Evolutionary conservation across 2,797 vertebrate species (phyloP).

Genomic region (Myioborus miniatus): DNA sequence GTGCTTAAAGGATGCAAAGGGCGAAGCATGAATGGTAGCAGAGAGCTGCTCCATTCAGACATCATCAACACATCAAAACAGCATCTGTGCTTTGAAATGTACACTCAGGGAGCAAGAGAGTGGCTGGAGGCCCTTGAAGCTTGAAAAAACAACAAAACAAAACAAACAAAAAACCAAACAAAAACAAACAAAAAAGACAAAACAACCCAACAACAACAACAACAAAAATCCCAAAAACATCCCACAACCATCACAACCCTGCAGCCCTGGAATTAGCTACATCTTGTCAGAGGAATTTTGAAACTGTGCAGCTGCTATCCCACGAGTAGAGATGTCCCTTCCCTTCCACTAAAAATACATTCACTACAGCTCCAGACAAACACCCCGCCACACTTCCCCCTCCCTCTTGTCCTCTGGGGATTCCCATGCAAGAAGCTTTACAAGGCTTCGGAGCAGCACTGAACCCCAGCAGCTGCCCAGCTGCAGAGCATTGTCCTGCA

Average conservation of each 20-base stretch:
- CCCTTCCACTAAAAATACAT: slow-evolving; percentile 57
- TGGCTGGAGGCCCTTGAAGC: background rate
- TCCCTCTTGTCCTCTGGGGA: slow-evolving; percentile 32
- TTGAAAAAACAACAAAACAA: background rate
- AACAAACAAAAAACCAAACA: background rate
- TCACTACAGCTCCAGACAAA: slow-evolving; percentile 33
- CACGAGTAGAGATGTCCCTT: slow-evolving; percentile 64
- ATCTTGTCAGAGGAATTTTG: slow-evolving; percentile 61
- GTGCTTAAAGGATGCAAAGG: background rate
- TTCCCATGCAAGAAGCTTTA: slow-evolving; percentile 24
- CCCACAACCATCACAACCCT: background rate
- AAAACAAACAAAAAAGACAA: background rate
- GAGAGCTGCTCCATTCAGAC: background rate
- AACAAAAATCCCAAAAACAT: background rate
- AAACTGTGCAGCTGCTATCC: slow-evolving; percentile 73
- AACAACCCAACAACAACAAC: background rate
- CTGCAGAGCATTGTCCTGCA: background rate
- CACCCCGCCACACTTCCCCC: background rate
- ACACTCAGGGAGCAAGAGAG: background rate
- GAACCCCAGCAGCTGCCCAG: background rate
- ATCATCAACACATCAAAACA: slow-evolving; percentile 5
- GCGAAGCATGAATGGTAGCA: background rate
- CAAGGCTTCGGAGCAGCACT: background rate
- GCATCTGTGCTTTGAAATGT: slow-evolving; percentile 26
- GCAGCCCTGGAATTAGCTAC: slow-evolving; percentile 36